A percentile compares a stretch with the other conserved stretches of the same genome.
Conservation (phyloP, 2,113 vertebrate species). For the Syngnathus floridae region DNA sequence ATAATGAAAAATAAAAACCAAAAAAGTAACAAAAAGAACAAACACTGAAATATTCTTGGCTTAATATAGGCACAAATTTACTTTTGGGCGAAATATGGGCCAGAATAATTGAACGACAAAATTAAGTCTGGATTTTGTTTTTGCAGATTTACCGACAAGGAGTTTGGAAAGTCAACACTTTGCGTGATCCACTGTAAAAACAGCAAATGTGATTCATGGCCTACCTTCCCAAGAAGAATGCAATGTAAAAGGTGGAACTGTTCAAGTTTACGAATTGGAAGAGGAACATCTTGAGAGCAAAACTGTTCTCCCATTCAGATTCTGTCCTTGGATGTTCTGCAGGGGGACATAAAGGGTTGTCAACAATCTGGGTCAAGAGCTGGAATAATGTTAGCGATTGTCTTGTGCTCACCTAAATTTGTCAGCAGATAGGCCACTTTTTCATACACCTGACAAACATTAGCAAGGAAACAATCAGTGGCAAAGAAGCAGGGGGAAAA, state of each 20-base stretch:
- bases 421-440: constrained; percentile 95
- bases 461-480: constrained; percentile 13
- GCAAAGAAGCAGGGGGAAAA: neutral
- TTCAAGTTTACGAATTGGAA: constrained; percentile 99
- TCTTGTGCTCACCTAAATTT: constrained; percentile 81
- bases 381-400: constrained; percentile 11
- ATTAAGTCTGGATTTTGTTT: too few species aligned
- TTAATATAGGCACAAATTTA: too few species aligned
- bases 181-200: constrained; percentile 30
- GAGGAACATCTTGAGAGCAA: constrained; percentile 98
- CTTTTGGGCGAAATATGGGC: too few species aligned
- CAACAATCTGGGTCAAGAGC: constrained; percentile 10
- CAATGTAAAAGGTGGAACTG: constrained; percentile 98
- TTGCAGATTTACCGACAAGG: constrained; percentile 12
- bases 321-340: constrained; percentile 94
- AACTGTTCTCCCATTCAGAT: constrained; percentile 98
- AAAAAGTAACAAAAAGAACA: too few species aligned
- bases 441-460: constrained; percentile 84
- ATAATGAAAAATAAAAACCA: too few species aligned
- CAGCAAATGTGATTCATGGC: constrained; percentile 28
- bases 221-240: constrained; percentile 96
- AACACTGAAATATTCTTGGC: too few species aligned
- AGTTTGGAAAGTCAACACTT: constrained; percentile 31
- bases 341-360: constrained; percentile 20
- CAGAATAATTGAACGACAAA: too few species aligned